Conservation (phyloP, 2,113 vertebrate genomes). For the Stomatorhinus ivindoensis region DNA sequence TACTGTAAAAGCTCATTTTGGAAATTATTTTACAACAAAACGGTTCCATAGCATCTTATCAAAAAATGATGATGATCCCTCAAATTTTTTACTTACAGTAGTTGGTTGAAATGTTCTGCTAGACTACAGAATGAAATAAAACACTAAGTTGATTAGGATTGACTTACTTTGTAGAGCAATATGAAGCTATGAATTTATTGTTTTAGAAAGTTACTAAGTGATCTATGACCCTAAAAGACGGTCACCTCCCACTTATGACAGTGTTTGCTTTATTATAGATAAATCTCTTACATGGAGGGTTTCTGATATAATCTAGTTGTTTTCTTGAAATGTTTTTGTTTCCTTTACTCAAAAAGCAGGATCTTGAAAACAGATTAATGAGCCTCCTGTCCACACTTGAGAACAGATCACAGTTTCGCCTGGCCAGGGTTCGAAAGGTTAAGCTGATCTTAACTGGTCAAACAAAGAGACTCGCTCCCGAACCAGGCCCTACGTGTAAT, state of each 20-base stretch:
- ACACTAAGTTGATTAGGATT: not conserved
- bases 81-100: not conserved
- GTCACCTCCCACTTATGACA: not conserved
- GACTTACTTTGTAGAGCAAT: not conserved
- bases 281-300: not conserved
- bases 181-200: not conserved
- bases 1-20: not conserved
- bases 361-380: slow-evolving; percentile 27
- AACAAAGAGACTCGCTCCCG: slow-evolving; percentile 33
- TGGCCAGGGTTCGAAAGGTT: slow-evolving; percentile 33
- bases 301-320: not conserved
- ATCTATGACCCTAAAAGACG: not conserved
- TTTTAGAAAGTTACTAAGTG: not conserved
- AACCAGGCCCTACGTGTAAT: slow-evolving; percentile 13
- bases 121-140: not conserved
- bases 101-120: not conserved
- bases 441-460: slow-evolving; percentile 30
- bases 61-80: not conserved
- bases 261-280: not conserved
- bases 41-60: not conserved
- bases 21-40: not conserved
- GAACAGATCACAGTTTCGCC: slow-evolving; percentile 27
- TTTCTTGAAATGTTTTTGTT: not conserved
- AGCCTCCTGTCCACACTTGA: slow-evolving; percentile 8
- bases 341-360: not conserved